Evolutionary conservation across 2,113 vertebrate species (phyloP).

Genomic region (Callipepla californica): DNA sequence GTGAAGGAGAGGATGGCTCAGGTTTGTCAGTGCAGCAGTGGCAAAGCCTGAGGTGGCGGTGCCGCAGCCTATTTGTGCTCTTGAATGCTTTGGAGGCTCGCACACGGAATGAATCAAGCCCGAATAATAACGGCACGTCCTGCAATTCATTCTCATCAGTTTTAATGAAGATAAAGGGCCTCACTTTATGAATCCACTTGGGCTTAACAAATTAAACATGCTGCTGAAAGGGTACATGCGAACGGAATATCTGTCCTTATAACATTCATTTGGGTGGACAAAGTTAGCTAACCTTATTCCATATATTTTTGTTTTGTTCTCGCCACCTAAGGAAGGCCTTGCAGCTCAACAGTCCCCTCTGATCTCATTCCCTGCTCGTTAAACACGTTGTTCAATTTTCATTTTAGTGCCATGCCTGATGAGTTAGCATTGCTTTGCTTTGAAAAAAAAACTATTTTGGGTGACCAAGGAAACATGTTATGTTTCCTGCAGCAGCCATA

Average conservation of each 20-base stretch:
- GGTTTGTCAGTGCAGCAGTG: neutral
- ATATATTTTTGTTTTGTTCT: slow-evolving; percentile 27
- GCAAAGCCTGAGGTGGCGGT: neutral
- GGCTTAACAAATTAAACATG: slow-evolving; percentile 74
- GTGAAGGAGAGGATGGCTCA: neutral
- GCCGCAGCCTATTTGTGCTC: slow-evolving; percentile 25
- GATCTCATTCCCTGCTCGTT: neutral
- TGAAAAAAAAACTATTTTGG: slow-evolving; percentile 36
- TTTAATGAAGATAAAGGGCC: slow-evolving; percentile 78
- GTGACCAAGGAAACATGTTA: neutral
- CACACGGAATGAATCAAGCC: slow-evolving; percentile 11
- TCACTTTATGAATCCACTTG: slow-evolving; percentile 70
- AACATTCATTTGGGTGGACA: slow-evolving; percentile 55
- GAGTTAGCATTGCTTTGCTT: neutral
- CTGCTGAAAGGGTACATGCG: slow-evolving; percentile 46
- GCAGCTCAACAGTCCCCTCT: neutral
- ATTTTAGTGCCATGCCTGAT: neutral
- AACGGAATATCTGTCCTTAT: slow-evolving; percentile 72
- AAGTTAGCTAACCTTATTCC: slow-evolving; percentile 64
- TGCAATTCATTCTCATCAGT: slow-evolving; percentile 70
- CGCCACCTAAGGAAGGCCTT: neutral
- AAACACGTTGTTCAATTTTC: neutral
- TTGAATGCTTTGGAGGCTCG: slow-evolving; percentile 10
- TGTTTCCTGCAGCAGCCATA: neutral
- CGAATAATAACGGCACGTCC: slow-evolving; percentile 59